A percentile compares a stretch with the other conserved stretches of the same genome.
Conservation (phyloP, 1,140 invertebrate species). For the Oreohelix idahoensis region DNA sequence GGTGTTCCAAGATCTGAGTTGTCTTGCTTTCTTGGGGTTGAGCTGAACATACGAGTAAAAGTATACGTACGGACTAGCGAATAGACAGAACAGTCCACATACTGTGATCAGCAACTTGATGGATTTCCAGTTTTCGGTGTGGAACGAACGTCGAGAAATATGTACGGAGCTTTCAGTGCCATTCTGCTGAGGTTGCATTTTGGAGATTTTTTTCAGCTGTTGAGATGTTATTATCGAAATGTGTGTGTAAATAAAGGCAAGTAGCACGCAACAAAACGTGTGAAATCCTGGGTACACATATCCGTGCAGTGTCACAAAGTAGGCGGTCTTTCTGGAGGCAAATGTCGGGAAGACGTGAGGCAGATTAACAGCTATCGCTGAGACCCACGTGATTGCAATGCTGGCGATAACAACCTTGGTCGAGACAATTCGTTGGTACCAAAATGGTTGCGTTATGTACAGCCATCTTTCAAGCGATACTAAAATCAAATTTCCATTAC, state of each 20-base stretch:
- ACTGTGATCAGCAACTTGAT: conserved; percentile 1
- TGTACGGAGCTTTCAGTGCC: background rate
- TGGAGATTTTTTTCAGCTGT: background rate
- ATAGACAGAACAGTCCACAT: conserved; percentile 7
- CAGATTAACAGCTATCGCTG: background rate
- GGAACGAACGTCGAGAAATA: background rate
- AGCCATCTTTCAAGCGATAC: conserved; percentile 12
- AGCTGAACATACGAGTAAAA: background rate
- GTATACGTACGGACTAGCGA: conserved; percentile 13
- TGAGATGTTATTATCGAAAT: background rate
- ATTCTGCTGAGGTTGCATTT: background rate
- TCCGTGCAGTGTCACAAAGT: background rate
- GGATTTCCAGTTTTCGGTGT: conserved; percentile 17
- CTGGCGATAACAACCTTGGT: background rate
- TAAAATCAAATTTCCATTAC: conserved; percentile 14
- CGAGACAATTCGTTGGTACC: conserved; percentile 2
- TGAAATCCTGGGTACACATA: background rate
- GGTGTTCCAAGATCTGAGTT: background rate
- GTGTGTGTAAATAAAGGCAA: background rate
- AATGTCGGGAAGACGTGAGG: background rate
- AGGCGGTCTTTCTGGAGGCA: background rate
- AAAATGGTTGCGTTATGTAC: conserved; percentile 18
- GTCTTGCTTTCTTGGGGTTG: background rate
- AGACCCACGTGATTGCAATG: background rate
- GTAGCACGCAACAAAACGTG: background rate